Percentiles rank a stretch among this genome's conserved stretches.
phyloP scores from a whole-genome alignment of 2,888 invertebrate species.

The Nowickia ferox region DNA sequence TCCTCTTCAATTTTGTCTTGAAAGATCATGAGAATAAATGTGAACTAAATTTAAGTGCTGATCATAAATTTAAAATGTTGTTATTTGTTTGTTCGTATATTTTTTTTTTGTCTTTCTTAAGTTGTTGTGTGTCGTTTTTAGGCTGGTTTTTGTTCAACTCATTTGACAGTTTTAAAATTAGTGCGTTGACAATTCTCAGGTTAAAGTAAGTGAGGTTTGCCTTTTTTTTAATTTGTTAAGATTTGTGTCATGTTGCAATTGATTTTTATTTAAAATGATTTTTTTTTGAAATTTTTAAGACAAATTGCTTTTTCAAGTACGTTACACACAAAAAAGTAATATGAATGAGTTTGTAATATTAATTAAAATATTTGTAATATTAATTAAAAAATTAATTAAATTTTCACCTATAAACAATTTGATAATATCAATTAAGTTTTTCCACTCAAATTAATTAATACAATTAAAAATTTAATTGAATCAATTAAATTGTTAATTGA shows the following conservation, averaged over 20 bases:
- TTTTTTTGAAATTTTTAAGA: conserved; percentile 30
- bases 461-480: too few species aligned
- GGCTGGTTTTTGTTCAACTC: conserved; percentile 60
- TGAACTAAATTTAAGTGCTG: conserved; percentile 66
- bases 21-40: conserved; percentile 63
- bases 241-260: conserved; percentile 68
- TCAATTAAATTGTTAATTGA: too few species aligned
- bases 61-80: conserved; percentile 39
- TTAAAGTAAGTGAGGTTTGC: conserved; percentile 46
- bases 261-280: conserved; percentile 24
- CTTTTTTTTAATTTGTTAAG: conserved; percentile 38
- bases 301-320: conserved; percentile 63
- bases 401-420: too few species aligned
- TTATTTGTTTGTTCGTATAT: too few species aligned
- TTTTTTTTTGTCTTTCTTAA: background rate
- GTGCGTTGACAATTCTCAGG: conserved; percentile 67
- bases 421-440: too few species aligned
- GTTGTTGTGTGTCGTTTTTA: conserved; percentile 35
- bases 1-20: conserved; percentile 32
- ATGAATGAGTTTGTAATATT: too few species aligned
- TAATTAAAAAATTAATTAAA: too few species aligned
- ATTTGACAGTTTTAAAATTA: conserved; percentile 64
- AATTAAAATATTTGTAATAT: too few species aligned
- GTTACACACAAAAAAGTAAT: too few species aligned
- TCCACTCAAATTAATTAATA: too few species aligned